These are phyloP conservation scores for Theretra japonica DNA, from an alignment of 2,888 invertebrate species.

Conservation along the genomic window DNA sequence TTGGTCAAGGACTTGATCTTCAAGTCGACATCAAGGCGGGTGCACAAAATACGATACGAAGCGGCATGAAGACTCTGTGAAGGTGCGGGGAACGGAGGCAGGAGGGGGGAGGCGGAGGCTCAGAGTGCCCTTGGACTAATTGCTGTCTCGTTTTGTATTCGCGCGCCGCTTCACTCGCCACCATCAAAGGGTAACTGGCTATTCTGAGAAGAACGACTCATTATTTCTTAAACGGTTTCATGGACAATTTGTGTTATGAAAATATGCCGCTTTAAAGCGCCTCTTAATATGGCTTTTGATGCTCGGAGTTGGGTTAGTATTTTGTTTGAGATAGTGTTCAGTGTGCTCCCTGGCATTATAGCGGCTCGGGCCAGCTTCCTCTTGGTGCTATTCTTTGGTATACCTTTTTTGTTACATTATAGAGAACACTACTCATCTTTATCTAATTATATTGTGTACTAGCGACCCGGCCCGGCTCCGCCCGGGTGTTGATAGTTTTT, in stretches of 20 bases:
- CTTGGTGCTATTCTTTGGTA: too few relatives aligned
- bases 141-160: constrained; percentile 6
- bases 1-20: background rate
- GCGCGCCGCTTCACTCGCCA: constrained; percentile 1
- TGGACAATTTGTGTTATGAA: background rate
- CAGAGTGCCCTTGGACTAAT: constrained; percentile 10
- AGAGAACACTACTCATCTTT: too few relatives aligned
- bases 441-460: too few relatives aligned
- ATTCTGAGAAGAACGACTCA: constrained; percentile 4
- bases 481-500: too few relatives aligned
- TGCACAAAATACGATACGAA: background rate
- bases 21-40: background rate
- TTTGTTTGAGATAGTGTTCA: too few relatives aligned
- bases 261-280: background rate
- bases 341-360: too few relatives aligned
- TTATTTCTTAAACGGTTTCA: constrained; percentile 13
- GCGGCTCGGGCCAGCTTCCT: too few relatives aligned
- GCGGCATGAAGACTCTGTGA: background rate
- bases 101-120: background rate
- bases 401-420: too few relatives aligned
- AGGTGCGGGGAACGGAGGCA: background rate
- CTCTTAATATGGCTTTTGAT: background rate
- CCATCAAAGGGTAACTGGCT: constrained; percentile 13
- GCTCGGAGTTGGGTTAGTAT: background rate
- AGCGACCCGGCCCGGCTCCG: too few relatives aligned